These are phyloP conservation scores for Diadophis punctatus DNA, from an alignment of 2,113 vertebrate species.

Conservation along the genomic window DNA sequence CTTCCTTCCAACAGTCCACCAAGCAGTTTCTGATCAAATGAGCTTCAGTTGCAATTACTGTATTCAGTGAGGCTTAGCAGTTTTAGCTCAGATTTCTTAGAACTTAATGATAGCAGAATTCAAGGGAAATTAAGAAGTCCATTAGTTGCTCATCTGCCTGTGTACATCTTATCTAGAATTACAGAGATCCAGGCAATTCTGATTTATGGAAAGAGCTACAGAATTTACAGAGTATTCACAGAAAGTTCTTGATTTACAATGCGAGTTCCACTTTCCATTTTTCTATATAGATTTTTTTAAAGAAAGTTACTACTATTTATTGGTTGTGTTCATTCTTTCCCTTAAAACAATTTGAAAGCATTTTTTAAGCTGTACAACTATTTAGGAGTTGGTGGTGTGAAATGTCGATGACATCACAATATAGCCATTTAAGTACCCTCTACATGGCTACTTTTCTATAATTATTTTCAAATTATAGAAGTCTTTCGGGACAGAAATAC, in stretches of 20 bases:
- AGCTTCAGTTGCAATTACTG: neutral
- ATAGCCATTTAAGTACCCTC: neutral
- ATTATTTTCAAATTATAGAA: neutral
- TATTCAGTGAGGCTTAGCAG: neutral
- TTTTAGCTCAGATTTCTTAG: neutral
- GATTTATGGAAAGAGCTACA: neutral
- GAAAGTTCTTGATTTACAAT: neutral
- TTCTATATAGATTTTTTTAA: neutral
- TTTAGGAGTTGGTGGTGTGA: neutral
- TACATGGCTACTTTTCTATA: neutral
- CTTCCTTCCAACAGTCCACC: neutral
- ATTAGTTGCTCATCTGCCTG: neutral
- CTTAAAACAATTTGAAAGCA: neutral
- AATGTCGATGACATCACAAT: neutral
- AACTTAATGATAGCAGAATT: too few relatives aligned
- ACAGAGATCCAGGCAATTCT: neutral
- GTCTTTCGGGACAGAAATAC: neutral
- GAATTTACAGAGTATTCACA: neutral
- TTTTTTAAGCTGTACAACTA: neutral
- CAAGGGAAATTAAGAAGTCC: neutral
- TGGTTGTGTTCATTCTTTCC: neutral
- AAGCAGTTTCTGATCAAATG: neutral
- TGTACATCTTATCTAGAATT: neutral
- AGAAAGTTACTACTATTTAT: neutral
- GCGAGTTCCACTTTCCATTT: neutral